Evolutionary conservation across 1,140 invertebrate species (phyloP), one percentile per base, ranked within the genome.

Genomic region (Littorina saxatilis): DNA sequence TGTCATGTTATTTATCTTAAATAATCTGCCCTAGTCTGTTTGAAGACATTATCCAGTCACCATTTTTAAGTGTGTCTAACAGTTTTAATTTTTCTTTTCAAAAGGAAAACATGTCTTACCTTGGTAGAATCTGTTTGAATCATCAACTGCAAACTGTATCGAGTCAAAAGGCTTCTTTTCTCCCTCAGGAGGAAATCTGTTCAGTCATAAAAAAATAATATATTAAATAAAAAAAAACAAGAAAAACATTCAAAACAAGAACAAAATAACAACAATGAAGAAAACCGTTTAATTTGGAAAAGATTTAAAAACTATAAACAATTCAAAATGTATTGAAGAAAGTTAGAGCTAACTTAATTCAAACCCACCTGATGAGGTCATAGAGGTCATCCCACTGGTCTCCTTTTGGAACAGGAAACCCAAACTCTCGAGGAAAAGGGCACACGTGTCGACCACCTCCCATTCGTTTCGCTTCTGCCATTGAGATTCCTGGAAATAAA

Each of bases 311-410:
- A n/a, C n/a, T n/a, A n/a, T n/a, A n/a, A n/a, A n/a, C n/a, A n/a
- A n/a, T n/a, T n/a, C n/a, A n/a, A n/a, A n/a, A n/a, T n/a, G n/a
- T n/a, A n/a, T n/a, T n/a, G n/a, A n/a, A n/a, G n/a, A n/a, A n/a
- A n/a, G n/a, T n/a, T n/a, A n/a, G n/a, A n/a, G n/a, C n/a, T n/a
- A n/a, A n/a, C n/a, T n/a, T n/a, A n/a, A n/a, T n/a, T n/a, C 29
- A 37, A 27, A 37, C 63, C 61, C 87, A 91, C 88, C 88, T 87
- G 13, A 92, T 91, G 29, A 91, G 84, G 74, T 92, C 92, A 88
- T 92, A 92, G 13, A 85, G 72, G 77, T 93, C 91, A 85, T 92
- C 86, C 92, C 92, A 93, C 74, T 87, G 83, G 47, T 91, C 88
- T 73, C 89, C 88, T 82, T 89, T 91, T 27, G 82, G 66, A 2